phyloP scores from a whole-genome alignment of 2,888 invertebrate genomes.

The Agrotis exclamationis region DNA sequence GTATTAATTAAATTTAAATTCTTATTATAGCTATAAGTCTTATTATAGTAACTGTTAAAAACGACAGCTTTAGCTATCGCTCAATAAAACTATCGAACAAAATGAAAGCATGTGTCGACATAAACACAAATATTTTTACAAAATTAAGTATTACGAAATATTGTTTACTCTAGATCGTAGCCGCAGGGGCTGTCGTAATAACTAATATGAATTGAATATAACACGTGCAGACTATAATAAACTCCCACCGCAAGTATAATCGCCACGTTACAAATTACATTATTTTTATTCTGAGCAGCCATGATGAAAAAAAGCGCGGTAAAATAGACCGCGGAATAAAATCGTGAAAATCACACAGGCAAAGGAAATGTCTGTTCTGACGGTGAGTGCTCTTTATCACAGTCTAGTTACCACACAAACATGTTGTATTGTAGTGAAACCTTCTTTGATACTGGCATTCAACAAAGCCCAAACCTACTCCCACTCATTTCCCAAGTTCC shows the following conservation, averaged over 20 bases:
- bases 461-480: slow-evolving; percentile 14
- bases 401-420: slow-evolving; percentile 18
- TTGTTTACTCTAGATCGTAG: slow-evolving; percentile 23
- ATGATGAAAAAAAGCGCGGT: slow-evolving; percentile 30
- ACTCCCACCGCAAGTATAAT: slow-evolving; percentile 29
- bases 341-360: slow-evolving; percentile 24
- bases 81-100: not conserved
- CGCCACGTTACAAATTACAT: slow-evolving; percentile 34
- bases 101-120: slow-evolving; percentile 20
- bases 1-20: too few relatives aligned
- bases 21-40: not conserved
- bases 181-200: slow-evolving; percentile 36
- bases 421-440: slow-evolving; percentile 23
- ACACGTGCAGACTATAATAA: slow-evolving; percentile 44
- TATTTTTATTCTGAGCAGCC: slow-evolving; percentile 29
- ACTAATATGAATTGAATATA: slow-evolving; percentile 46
- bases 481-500: slow-evolving; percentile 32
- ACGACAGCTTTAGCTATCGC: too few relatives aligned
- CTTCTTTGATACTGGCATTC: slow-evolving; percentile 17
- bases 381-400: slow-evolving; percentile 22
- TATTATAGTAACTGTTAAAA: not conserved
- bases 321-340: slow-evolving; percentile 37
- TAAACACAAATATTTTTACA: slow-evolving; percentile 9
- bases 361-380: slow-evolving; percentile 23
- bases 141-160: slow-evolving; percentile 20